Conservation (phyloP, 2,888 invertebrate genomes). For the Trachelus tabidus region DNA sequence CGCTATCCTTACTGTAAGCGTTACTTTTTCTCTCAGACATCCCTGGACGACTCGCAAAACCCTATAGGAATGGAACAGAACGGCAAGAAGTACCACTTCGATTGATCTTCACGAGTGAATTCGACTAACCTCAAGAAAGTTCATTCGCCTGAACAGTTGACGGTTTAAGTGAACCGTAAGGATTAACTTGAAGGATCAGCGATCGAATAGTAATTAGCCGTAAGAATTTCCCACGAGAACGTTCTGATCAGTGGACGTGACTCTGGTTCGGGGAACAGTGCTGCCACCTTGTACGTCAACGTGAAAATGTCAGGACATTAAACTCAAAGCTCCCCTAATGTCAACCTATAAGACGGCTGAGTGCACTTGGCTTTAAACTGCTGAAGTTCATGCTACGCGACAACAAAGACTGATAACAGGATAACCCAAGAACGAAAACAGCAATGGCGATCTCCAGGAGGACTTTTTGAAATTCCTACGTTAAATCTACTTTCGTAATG, state of each 20-base stretch:
- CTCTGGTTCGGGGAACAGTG: not conserved
- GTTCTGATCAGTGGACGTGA: not conserved
- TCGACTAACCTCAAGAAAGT: too few species aligned
- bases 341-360: constrained; percentile 35
- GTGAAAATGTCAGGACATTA: constrained; percentile 37
- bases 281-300: constrained; percentile 16
- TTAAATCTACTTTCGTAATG: not conserved
- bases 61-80: not conserved
- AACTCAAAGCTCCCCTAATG: constrained; percentile 28
- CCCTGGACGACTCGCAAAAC: not conserved
- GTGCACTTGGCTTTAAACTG: constrained; percentile 11
- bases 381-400: not conserved
- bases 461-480: not conserved
- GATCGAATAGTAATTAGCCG: constrained; percentile 35
- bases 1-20: not conserved
- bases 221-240: not conserved
- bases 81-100: not conserved
- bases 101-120: not conserved
- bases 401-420: not conserved
- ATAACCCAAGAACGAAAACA: not conserved
- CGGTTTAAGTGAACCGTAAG: constrained; percentile 25
- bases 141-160: constrained; percentile 13
- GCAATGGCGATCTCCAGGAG: not conserved
- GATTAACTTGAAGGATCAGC: constrained; percentile 29
- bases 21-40: not conserved